phyloP scores from a whole-genome alignment of 2,888 invertebrate genomes.

The Molanna angustata region DNA sequence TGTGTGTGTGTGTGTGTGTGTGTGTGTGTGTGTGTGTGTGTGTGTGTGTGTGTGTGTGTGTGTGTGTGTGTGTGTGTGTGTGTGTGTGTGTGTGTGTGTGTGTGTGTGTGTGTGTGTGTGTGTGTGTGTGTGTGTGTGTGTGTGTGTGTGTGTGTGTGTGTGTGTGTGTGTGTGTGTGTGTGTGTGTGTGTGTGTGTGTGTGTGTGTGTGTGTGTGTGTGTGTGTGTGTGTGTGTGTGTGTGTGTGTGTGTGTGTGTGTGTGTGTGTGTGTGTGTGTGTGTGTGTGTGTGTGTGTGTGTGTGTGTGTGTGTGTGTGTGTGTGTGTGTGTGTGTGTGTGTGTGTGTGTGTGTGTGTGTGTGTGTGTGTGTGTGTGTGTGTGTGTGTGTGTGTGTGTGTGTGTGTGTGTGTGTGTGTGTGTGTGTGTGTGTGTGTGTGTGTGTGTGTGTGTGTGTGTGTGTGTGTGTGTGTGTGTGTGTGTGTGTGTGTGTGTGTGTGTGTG shows the following conservation, averaged over 20 bases:
- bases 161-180: not conserved
- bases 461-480: conserved; percentile 8
- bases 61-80: not conserved
- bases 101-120: not conserved
- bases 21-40: not conserved
- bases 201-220: not conserved
- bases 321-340: conserved; percentile 10
- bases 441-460: conserved; percentile 3
- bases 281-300: conserved; percentile 2
- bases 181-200: not conserved
- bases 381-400: conserved; percentile 8
- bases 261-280: not conserved
- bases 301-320: conserved; percentile 10
- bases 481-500: conserved; percentile 7
- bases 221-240: not conserved
- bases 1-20: not conserved
- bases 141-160: not conserved
- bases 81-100: not conserved
- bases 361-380: conserved; percentile 7
- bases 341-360: conserved; percentile 8
- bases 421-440: conserved; percentile 7
- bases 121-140: not conserved
- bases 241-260: not conserved
- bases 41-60: not conserved
- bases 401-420: conserved; percentile 7